A percentile compares a stretch with the other conserved stretches of the same genome.
Conservation (phyloP, 2,888 invertebrate species). For the Acrobasis suavella region DNA sequence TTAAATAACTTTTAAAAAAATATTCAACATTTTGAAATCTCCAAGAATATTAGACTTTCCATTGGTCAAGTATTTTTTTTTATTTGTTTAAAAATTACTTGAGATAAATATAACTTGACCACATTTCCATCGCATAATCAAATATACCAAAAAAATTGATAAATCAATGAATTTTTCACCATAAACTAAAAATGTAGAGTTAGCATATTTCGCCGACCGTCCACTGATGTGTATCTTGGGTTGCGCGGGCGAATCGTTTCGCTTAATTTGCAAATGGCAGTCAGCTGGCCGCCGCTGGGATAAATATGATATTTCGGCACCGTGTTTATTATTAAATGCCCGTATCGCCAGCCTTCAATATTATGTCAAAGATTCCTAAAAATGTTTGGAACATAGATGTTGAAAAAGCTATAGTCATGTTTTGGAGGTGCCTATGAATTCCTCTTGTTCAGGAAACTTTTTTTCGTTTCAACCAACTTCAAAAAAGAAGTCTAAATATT, state of each 20-base stretch:
- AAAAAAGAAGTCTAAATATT: too few species aligned
- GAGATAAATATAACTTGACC: too few species aligned
- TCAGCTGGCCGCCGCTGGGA: constrained; percentile 29
- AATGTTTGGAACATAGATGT: not conserved
- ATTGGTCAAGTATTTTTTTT: too few species aligned
- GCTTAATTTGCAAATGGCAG: constrained; percentile 31
- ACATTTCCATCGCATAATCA: too few species aligned
- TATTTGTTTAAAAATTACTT: too few species aligned
- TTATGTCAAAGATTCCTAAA: not conserved
- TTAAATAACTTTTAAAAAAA: too few species aligned
- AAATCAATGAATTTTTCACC: not conserved
- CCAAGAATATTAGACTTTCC: too few species aligned
- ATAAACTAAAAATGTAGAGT: constrained; percentile 6
- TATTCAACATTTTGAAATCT: too few species aligned
- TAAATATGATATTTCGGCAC: constrained; percentile 18
- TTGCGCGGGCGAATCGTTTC: constrained; percentile 28
- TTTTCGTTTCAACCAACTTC: too few species aligned
- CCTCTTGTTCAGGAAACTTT: too few species aligned
- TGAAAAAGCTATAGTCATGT: not conserved
- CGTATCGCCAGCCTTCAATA: not conserved
- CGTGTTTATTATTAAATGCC: not conserved
- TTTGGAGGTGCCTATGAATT: too few species aligned
- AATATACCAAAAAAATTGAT: too few species aligned
- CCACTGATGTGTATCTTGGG: constrained; percentile 20
- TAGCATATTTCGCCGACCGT: not conserved